Evolutionary conservation across 1,140 invertebrate species (phyloP), one percentile per base, ranked within the genome.

Genomic region (Lamellibrachia luymesi): DNA sequence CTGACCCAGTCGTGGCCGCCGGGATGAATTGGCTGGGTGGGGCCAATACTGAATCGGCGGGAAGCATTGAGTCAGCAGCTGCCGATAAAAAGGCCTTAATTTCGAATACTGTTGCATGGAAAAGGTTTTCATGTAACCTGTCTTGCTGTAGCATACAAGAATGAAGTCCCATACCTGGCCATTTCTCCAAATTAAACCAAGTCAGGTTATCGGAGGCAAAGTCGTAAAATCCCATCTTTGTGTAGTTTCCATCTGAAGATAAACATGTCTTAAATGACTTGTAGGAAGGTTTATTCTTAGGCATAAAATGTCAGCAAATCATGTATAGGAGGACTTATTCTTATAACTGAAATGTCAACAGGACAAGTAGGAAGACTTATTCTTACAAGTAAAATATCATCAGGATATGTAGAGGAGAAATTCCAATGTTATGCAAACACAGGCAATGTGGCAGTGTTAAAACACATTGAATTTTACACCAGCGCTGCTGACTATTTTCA

Each of bases 211-310:
- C 98, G 56, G 97, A 98, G 95, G 98, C 98, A 38, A 98, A 98
- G 96, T 99, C 99, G 95, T 99, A 99, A 96, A 98, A 99, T 10
- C 99, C 99, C n/a, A 99, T 97, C 95, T 98, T 98, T 25, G 98
- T 97, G 96, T 99, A 99, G 95, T 98, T 98, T 92, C 99, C 99
- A 96, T 99, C 91, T 91, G 91, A 49, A 91, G 51, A 91, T 27
- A 91, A 90, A 93, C 52, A 13, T 56, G 52, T 56, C 6, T 7
- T 6, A 56, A 56, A 13, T 56, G 6, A 56, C 13, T 56, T 13
- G 52, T 56, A 56, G 52, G 52, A 56, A 80, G 64, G 25, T 22
- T 17, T 22, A 80, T 17, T 80, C 7, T 22, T 80, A 4, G 4
- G 38, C 38, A 38, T 10, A 80, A 4, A 10, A 80, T 22, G 17